Conservation (phyloP, 1,140 invertebrate genomes). For the Brachionus angularis region DNA sequence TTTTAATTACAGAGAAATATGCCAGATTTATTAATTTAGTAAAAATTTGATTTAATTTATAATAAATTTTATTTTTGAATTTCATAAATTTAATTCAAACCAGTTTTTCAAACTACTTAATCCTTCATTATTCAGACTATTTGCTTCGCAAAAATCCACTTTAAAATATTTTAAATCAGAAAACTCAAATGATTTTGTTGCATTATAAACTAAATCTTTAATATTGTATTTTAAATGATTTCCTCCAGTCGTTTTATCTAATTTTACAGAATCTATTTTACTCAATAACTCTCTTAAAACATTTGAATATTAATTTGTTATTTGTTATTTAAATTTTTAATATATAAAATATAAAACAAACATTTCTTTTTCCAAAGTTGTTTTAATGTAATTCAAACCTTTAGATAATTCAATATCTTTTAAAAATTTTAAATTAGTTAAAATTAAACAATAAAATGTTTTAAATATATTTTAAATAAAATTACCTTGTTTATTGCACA, state of each 20-base stretch:
- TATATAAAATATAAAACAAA: not conserved
- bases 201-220: not conserved
- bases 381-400: constrained; percentile 24
- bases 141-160: constrained; percentile 31
- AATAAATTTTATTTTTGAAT: too few relatives aligned
- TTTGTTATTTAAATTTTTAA: not conserved
- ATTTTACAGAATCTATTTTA: constrained; percentile 8
- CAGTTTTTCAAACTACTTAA: not conserved
- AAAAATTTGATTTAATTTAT: too few relatives aligned
- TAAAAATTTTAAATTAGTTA: not conserved
- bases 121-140: not conserved
- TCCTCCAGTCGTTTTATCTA: not conserved
- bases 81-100: too few relatives aligned
- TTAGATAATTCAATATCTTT: constrained; percentile 28
- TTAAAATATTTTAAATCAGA: constrained; percentile 30
- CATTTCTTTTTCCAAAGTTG: constrained; percentile 41
- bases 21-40: too few relatives aligned
- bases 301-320: not conserved
- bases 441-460: not conserved
- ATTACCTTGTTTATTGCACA: constrained; percentile 37
- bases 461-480: not conserved
- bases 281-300: constrained; percentile 26
- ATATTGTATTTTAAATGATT: not conserved
- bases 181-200: constrained; percentile 25
- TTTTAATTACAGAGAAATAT: too few relatives aligned